Evolutionary conservation across 2,888 invertebrate genomes (phyloP).

Genomic region (Agrilus cyanescens): DNA sequence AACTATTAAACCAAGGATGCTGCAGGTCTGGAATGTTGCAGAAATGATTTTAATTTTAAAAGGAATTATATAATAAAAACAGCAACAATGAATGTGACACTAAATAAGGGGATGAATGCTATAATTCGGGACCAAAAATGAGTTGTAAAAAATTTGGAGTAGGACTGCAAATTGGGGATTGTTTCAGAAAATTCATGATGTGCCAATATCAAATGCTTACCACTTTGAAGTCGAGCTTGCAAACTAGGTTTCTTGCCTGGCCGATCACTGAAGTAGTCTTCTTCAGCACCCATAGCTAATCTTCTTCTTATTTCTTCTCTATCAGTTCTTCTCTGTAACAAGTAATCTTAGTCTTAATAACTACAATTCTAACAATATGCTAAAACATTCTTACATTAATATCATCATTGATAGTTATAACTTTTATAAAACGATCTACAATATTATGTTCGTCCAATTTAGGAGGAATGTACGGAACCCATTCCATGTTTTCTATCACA

Average conservation of each 20-base stretch:
- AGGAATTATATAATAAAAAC: too few relatives aligned
- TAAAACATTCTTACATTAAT: constrained; percentile 17
- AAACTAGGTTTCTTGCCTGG: constrained; percentile 76
- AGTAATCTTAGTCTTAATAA: constrained; percentile 6
- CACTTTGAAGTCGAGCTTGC: constrained; percentile 77
- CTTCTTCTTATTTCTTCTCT: constrained; percentile 83
- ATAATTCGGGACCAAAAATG: too few relatives aligned
- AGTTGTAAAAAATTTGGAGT: neutral
- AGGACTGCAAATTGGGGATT: neutral
- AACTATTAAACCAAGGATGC: too few relatives aligned
- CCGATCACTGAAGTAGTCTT: constrained; percentile 58
- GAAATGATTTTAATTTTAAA: too few relatives aligned
- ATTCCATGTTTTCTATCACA: constrained; percentile 32
- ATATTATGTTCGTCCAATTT: constrained; percentile 41
- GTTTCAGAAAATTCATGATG: neutral
- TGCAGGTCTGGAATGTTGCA: too few relatives aligned
- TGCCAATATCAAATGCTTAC: constrained; percentile 37
- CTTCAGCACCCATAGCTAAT: constrained; percentile 74
- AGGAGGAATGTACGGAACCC: constrained; percentile 33
- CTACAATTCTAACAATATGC: neutral
- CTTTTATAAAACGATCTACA: constrained; percentile 44
- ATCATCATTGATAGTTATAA: constrained; percentile 40
- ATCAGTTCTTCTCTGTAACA: constrained; percentile 74
- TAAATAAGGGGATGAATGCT: too few relatives aligned
- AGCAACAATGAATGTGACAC: too few relatives aligned